phyloP scores from a whole-genome alignment of 1,140 invertebrate genomes.

The Lucilia sericata region DNA sequence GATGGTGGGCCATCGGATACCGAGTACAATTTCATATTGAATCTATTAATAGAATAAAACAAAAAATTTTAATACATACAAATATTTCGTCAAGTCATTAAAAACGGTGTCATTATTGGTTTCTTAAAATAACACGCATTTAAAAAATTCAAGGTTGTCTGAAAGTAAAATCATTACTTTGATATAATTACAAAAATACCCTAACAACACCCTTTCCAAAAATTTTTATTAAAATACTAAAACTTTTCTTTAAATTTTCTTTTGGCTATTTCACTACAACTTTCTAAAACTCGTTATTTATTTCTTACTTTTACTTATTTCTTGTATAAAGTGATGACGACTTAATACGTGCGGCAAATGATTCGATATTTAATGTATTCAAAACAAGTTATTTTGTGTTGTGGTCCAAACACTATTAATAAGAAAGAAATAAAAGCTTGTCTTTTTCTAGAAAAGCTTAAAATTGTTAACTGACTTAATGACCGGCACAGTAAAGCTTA shows the following conservation, averaged over 20 bases:
- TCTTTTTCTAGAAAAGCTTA: background rate
- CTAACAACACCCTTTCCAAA: too few relatives aligned
- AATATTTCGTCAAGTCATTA: background rate
- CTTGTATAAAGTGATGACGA: background rate
- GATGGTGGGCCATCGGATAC: conserved; percentile 82
- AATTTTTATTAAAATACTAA: too few relatives aligned
- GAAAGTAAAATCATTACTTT: background rate
- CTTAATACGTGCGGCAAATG: conserved; percentile 5
- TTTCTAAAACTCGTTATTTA: background rate
- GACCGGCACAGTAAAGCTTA: background rate
- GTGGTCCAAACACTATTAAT: background rate
- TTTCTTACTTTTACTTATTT: conserved; percentile 31
- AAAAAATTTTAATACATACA: background rate
- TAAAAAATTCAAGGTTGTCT: background rate
- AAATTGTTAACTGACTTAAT: conserved; percentile 1
- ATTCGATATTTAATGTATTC: conserved; percentile 1
- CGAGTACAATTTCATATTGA: conserved; percentile 75
- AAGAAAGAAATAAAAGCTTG: background rate
- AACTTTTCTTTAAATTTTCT: background rate
- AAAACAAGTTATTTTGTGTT: conserved; percentile 33
- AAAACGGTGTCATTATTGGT: background rate
- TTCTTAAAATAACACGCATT: too few relatives aligned
- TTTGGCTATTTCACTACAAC: background rate
- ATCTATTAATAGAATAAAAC: conserved; percentile 41
- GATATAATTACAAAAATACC: too few relatives aligned